Conservation (phyloP, 2,797 vertebrate species). For the Acridotheres tristis region DNA sequence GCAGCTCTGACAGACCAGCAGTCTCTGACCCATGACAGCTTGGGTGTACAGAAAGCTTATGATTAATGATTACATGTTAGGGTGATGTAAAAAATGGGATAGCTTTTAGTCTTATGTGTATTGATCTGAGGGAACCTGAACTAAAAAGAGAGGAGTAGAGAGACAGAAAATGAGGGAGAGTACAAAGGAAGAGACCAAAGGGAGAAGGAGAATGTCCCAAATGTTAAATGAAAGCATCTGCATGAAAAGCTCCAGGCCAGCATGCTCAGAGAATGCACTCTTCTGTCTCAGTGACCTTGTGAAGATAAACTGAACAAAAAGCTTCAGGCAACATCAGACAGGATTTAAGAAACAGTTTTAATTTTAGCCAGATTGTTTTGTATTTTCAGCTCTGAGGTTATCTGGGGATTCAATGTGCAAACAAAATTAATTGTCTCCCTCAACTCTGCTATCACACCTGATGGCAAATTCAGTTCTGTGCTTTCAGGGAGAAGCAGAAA, state of each 20-base stretch:
- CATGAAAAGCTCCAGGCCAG: conserved; percentile 37
- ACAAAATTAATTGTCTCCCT: background rate
- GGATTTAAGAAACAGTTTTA: conserved; percentile 68
- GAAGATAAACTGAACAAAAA: conserved; percentile 50
- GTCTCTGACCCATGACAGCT: background rate
- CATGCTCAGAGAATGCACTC: conserved; percentile 6
- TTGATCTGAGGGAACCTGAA: background rate
- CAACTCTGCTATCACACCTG: background rate
- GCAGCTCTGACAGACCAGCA: background rate
- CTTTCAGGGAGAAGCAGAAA: background rate
- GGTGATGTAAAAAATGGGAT: background rate
- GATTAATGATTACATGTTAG: background rate
- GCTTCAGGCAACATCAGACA: conserved; percentile 59
- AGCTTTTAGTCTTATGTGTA: background rate
- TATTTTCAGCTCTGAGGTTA: conserved; percentile 44
- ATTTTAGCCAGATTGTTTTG: conserved; percentile 71
- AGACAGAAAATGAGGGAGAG: background rate
- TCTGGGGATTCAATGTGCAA: conserved; percentile 50
- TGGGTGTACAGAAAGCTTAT: background rate
- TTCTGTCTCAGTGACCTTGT: conserved; percentile 54
- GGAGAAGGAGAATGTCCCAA: background rate
- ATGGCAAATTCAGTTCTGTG: background rate
- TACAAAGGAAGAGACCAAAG: background rate
- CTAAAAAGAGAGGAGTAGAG: background rate
- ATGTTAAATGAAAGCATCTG: conserved; percentile 25